Evolutionary conservation across 2,797 vertebrate species (phyloP).

Genomic region (Champsocephalus gunnari): DNA sequence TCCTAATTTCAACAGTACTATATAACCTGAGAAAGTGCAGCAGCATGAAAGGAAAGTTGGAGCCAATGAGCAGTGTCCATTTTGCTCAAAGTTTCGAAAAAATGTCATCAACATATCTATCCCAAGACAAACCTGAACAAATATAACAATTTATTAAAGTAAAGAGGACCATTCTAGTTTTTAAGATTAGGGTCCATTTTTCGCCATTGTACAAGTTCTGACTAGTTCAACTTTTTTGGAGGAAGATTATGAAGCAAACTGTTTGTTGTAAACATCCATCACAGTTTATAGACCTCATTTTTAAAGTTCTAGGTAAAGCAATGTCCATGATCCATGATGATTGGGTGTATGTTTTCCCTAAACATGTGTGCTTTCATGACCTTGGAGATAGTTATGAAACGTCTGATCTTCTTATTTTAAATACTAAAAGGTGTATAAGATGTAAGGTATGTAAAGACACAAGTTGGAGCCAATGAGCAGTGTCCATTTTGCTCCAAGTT

Average conservation of each 20-base stretch:
- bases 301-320: background rate
- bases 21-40: background rate
- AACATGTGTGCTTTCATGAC: background rate
- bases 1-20: conserved; percentile 21
- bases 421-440: background rate
- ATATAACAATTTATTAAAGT: background rate
- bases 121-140: no score
- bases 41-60: background rate
- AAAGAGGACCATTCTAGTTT: background rate
- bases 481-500: background rate
- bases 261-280: background rate
- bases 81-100: no score
- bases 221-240: background rate
- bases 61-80: background rate
- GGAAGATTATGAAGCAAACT: background rate
- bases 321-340: background rate
- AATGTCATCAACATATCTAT: no score
- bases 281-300: background rate
- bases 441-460: background rate
- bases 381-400: background rate
- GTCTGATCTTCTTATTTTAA: background rate
- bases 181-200: background rate
- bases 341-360: background rate
- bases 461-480: background rate
- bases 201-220: background rate